Percentiles rank a stretch among this genome's conserved stretches.
Conservation (phyloP, 2,113 vertebrate genomes). For the Brevimyrus niger region DNA sequence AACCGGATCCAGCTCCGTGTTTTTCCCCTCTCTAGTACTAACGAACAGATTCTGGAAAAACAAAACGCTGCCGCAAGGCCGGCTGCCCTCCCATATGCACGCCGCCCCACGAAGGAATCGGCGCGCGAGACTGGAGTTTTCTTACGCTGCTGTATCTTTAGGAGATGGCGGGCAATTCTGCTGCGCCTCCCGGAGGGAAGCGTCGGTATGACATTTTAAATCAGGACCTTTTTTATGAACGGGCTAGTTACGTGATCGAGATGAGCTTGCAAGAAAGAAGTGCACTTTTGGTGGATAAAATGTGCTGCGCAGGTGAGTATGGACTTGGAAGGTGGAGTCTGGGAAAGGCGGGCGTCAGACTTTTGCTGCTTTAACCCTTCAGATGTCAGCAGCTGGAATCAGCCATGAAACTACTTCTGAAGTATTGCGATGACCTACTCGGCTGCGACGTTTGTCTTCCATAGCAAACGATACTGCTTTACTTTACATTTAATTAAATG, state of each 20-base stretch:
- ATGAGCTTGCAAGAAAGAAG: slow-evolving; percentile 48
- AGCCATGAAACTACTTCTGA: not conserved
- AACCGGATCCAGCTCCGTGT: slow-evolving; percentile 9
- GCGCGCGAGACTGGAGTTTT: not conserved
- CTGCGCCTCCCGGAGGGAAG: slow-evolving; percentile 8
- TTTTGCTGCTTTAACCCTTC: not conserved
- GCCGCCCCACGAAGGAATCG: too few species aligned
- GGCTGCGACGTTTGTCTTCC: not conserved
- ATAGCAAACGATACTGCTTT: not conserved
- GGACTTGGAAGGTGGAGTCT: not conserved
- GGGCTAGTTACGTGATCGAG: slow-evolving; percentile 43
- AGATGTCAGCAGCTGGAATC: not conserved
- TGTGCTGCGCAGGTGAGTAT: slow-evolving; percentile 71
- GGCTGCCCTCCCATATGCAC: not conserved
- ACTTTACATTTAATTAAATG: not conserved
- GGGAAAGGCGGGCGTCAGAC: not conserved
- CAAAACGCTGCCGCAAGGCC: not conserved
- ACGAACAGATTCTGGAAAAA: slow-evolving; percentile 3
- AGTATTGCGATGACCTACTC: not conserved
- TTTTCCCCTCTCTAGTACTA: not conserved
- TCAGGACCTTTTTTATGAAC: slow-evolving; percentile 28
- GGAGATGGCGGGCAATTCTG: not conserved
- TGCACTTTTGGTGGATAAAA: slow-evolving; percentile 52
- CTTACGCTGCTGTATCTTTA: not conserved
- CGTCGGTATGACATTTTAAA: slow-evolving; percentile 16